phyloP scores from a whole-genome alignment of 2,113 vertebrate species.

The Abramis brama region DNA sequence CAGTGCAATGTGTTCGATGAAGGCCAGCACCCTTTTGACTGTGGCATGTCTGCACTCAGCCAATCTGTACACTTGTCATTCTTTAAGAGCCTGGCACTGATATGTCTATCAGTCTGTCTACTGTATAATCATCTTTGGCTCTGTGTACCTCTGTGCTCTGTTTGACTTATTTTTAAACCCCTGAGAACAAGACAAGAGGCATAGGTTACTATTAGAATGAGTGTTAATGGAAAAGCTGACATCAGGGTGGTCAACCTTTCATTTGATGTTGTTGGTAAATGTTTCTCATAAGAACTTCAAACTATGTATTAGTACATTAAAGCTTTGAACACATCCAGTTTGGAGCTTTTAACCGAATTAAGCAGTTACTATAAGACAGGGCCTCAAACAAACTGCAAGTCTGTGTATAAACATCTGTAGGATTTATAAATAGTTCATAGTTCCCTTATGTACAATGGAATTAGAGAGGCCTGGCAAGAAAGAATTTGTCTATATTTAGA shows the following conservation, averaged over 20 bases:
- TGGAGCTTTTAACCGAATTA: not conserved
- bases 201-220: slow-evolving; percentile 27
- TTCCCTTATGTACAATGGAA: slow-evolving; percentile 55
- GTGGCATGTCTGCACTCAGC: slow-evolving; percentile 41
- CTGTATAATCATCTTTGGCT: slow-evolving; percentile 42
- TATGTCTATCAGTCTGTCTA: slow-evolving; percentile 46
- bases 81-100: slow-evolving; percentile 52
- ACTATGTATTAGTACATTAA: not conserved
- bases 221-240: slow-evolving; percentile 33
- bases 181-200: slow-evolving; percentile 23
- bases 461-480: slow-evolving; percentile 46
- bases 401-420: slow-evolving; percentile 27
- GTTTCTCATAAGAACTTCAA: not conserved
- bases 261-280: slow-evolving; percentile 19
- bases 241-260: slow-evolving; percentile 6
- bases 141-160: slow-evolving; percentile 7
- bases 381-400: slow-evolving; percentile 9
- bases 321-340: not conserved
- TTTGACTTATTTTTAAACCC: slow-evolving; percentile 56
- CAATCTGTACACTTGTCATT: slow-evolving; percentile 54
- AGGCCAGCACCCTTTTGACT: slow-evolving; percentile 11
- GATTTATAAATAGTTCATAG: slow-evolving; percentile 43
- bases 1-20: slow-evolving; percentile 7
- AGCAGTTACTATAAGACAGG: not conserved
- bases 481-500: slow-evolving; percentile 69